Percentiles rank a stretch among this genome's conserved stretches.
Evolutionary conservation across 2,113 vertebrate genomes (phyloP).

Genomic region (Trinectes maculatus): DNA sequence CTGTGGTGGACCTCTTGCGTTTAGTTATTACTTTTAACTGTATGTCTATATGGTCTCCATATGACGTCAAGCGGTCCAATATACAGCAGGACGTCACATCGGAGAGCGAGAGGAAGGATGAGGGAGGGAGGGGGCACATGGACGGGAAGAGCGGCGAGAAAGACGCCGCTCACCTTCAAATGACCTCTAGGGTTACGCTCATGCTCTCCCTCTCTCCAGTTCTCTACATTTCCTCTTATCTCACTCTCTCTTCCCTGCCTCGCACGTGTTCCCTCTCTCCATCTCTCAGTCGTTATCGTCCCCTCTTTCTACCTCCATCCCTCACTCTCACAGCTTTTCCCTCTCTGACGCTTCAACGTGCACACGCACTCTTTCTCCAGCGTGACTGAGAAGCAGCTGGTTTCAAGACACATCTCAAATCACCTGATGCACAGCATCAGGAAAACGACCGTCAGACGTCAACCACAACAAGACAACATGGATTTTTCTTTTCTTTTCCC

Average conservation of each 20-base stretch:
- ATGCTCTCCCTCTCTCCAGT: constrained; percentile 33
- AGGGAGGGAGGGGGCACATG: constrained; percentile 2
- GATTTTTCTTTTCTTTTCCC: constrained; percentile 20
- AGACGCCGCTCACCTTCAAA: constrained; percentile 69
- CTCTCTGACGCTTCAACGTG: background rate
- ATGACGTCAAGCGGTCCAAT: background rate
- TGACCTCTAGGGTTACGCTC: constrained; percentile 69
- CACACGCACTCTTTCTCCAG: background rate
- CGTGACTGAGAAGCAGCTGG: background rate
- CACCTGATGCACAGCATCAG: constrained; percentile 31
- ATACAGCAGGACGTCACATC: background rate
- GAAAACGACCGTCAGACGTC: background rate
- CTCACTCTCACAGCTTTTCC: constrained; percentile 12
- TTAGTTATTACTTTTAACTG: background rate
- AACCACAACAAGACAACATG: constrained; percentile 35
- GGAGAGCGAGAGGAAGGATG: constrained; percentile 3
- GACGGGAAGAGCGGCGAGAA: constrained; percentile 36
- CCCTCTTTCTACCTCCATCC: constrained; percentile 23
- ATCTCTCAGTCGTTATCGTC: constrained; percentile 50
- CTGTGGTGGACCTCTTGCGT: background rate
- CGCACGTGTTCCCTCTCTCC: constrained; percentile 25
- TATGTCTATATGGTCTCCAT: constrained; percentile 3
- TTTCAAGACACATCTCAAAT: constrained; percentile 30
- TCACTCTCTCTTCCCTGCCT: constrained; percentile 20
- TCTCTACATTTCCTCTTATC: constrained; percentile 50